Conservation (phyloP, 1,140 invertebrate genomes). For the Leptoteleia sp. region DNA sequence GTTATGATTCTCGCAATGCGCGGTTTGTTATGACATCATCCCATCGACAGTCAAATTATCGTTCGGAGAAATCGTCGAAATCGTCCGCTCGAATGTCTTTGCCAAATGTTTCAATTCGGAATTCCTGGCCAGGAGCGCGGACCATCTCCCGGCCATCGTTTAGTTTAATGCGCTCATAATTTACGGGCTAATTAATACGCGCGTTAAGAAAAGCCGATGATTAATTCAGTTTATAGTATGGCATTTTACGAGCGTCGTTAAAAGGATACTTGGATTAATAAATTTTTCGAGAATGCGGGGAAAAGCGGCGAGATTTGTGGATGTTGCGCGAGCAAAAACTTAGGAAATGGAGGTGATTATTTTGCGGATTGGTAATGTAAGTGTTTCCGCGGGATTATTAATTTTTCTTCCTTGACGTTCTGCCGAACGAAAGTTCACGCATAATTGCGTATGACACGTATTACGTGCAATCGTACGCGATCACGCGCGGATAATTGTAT, state of each 20-base stretch:
- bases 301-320: conserved; percentile 23
- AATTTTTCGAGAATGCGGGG: not conserved
- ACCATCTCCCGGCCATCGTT: too few species aligned
- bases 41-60: too few species aligned
- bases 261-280: conserved; percentile 19
- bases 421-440: conserved; percentile 29
- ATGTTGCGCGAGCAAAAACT: too few species aligned
- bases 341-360: too few species aligned
- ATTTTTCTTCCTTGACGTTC: conserved; percentile 51
- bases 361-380: conserved; percentile 25
- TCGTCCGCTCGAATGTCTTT: too few species aligned
- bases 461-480: not conserved
- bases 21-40: too few species aligned
- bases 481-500: conserved; percentile 14
- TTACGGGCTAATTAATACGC: conserved; percentile 33
- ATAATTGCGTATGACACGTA: conserved; percentile 29
- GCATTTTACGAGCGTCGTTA: too few species aligned
- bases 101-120: too few species aligned
- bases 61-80: too few species aligned
- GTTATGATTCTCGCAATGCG: too few species aligned
- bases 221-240: conserved; percentile 22
- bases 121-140: too few species aligned
- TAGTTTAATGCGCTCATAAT: too few species aligned
- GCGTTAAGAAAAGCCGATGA: conserved; percentile 26
- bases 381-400: conserved; percentile 31